Conservation (phyloP, 2,888 invertebrate genomes). For the Tineola bisselliella region DNA sequence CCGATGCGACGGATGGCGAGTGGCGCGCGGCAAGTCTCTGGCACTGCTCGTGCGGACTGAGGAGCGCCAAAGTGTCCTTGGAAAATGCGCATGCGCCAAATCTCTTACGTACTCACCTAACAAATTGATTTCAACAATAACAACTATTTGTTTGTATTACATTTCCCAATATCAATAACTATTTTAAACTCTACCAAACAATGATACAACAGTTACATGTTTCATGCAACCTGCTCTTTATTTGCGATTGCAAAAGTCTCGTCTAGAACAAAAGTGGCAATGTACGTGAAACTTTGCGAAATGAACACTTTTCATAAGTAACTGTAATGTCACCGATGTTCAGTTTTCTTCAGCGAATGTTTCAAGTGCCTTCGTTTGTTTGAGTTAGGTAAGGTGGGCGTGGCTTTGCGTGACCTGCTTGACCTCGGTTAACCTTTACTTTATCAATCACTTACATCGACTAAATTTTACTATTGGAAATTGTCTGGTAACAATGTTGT, state of each 20-base stretch:
- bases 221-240: background rate
- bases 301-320: background rate
- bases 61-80: constrained; percentile 58
- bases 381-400: constrained; percentile 24
- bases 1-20: background rate
- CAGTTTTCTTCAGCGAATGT: constrained; percentile 3
- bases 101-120: constrained; percentile 44
- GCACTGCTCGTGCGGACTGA: constrained; percentile 32
- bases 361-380: constrained; percentile 11
- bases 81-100: constrained; percentile 47
- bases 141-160: constrained; percentile 1
- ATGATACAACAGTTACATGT: background rate
- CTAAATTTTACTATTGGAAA: background rate
- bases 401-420: constrained; percentile 37
- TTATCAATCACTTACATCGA: background rate
- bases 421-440: constrained; percentile 26
- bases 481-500: no score
- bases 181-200: background rate
- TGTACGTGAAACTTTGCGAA: background rate
- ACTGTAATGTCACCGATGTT: background rate
- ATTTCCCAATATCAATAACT: background rate
- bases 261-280: background rate
- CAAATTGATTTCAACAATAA: constrained; percentile 34
- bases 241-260: background rate
- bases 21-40: background rate